Percentiles rank a stretch among this genome's conserved stretches.
phyloP scores from a whole-genome alignment of 2,797 vertebrate genomes.

The Taenioides sp. region DNA sequence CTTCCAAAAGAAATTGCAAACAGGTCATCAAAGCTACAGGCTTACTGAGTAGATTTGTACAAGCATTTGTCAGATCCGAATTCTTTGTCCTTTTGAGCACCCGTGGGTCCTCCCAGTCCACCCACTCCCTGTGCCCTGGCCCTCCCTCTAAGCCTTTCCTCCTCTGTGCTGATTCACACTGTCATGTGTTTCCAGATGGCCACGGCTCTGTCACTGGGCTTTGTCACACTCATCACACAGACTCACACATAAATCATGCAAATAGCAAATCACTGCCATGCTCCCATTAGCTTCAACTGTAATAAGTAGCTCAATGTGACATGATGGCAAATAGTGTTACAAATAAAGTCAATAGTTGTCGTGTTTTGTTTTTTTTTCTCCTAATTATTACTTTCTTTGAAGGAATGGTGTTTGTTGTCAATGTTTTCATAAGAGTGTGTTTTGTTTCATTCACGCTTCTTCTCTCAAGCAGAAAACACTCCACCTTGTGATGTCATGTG shows the following conservation, averaged over 20 bases:
- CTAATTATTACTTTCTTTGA: too few species aligned
- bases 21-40: conserved; percentile 47
- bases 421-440: too few species aligned
- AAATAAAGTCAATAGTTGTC: too few species aligned
- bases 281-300: not conserved
- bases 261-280: not conserved
- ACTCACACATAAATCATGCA: conserved; percentile 40
- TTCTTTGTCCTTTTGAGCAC: conserved; percentile 18
- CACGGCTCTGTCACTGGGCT: conserved; percentile 61
- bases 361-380: too few species aligned
- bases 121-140: conserved; percentile 33
- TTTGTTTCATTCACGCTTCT: too few species aligned
- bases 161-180: conserved; percentile 60
- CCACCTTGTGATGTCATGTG: too few species aligned
- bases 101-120: conserved; percentile 21
- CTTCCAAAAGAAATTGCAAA: conserved; percentile 50
- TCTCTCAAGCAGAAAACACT: too few species aligned
- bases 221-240: conserved; percentile 57
- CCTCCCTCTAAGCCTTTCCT: conserved; percentile 28
- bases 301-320: too few species aligned
- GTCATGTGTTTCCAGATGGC: conserved; percentile 74
- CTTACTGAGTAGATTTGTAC: conserved; percentile 10
- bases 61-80: conserved; percentile 15
- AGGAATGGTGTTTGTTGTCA: too few species aligned
- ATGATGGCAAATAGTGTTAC: too few species aligned